Evolutionary conservation across 1,140 invertebrate genomes (phyloP).

Genomic region (Andrena cerasifolii): DNA sequence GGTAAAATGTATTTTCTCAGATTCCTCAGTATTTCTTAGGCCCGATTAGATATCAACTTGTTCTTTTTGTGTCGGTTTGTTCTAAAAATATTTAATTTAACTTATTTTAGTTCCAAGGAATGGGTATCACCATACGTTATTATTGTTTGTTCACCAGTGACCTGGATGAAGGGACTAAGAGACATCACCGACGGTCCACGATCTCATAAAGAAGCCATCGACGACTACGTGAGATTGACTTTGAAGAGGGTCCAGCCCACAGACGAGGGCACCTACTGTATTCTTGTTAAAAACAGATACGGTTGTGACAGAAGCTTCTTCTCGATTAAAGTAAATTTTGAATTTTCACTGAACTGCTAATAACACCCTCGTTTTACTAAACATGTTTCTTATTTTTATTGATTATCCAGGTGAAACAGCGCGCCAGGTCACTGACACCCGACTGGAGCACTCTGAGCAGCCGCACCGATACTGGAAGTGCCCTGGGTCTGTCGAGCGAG

Average conservation of each 20-base stretch:
- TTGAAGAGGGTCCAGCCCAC: conserved; percentile 92
- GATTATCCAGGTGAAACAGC: conserved; percentile 84
- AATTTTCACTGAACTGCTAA: neutral
- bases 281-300: conserved; percentile 94
- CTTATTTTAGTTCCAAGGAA: no score
- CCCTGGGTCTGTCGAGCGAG: conserved; percentile 73
- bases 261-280: conserved; percentile 97
- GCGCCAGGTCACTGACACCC: conserved; percentile 86
- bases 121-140: no score
- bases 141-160: conserved; percentile 83
- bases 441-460: conserved; percentile 82
- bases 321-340: conserved; percentile 87
- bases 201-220: conserved; percentile 90
- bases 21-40: no score
- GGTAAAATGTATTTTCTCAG: no score
- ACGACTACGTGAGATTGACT: conserved; percentile 93
- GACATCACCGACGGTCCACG: conserved; percentile 91
- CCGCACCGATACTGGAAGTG: conserved; percentile 67
- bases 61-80: no score
- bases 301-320: conserved; percentile 93
- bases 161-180: conserved; percentile 92
- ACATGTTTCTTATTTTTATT: neutral
- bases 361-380: neutral
- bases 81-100: no score
- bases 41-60: no score